These are phyloP conservation scores for Meandrusa payeni DNA, from an alignment of 2,888 invertebrate species.

Conservation along the genomic window DNA sequence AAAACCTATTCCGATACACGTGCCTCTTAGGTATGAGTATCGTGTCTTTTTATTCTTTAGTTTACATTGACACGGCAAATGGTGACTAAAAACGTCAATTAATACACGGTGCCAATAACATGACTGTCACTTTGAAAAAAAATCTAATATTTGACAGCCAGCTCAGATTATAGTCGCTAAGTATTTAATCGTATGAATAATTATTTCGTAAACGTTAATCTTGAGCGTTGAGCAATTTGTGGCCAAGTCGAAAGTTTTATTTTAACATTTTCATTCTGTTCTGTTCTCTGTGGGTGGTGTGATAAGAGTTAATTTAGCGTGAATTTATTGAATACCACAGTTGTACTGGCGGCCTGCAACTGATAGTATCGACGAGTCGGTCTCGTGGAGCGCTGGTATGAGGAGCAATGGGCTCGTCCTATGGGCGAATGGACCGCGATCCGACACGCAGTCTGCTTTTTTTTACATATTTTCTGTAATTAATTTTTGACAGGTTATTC, in stretches of 20 bases:
- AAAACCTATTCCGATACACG: too few relatives aligned
- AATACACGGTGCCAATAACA: too few relatives aligned
- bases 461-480: conserved; percentile 7
- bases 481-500: too few relatives aligned
- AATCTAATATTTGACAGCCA: neutral
- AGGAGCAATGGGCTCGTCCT: conserved; percentile 35
- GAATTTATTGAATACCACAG: conserved; percentile 12
- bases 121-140: too few relatives aligned
- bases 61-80: too few relatives aligned
- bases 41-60: too few relatives aligned
- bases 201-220: conserved; percentile 33
- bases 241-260: conserved; percentile 31
- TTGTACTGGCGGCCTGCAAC: conserved; percentile 34
- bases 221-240: conserved; percentile 26
- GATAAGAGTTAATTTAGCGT: conserved; percentile 26
- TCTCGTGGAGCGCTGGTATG: conserved; percentile 32
- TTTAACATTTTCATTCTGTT: conserved; percentile 16
- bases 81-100: too few relatives aligned
- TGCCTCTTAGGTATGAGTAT: too few relatives aligned
- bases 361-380: conserved; percentile 39
- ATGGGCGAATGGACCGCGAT: conserved; percentile 33
- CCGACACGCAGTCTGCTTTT: conserved; percentile 25
- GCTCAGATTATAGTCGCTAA: conserved; percentile 5
- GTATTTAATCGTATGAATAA: conserved; percentile 31
- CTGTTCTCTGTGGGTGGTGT: conserved; percentile 14